A percentile compares a stretch with the other conserved stretches of the same genome.
Evolutionary conservation across 2,113 vertebrate genomes (phyloP).

Genomic region (Xerus inauris): DNA sequence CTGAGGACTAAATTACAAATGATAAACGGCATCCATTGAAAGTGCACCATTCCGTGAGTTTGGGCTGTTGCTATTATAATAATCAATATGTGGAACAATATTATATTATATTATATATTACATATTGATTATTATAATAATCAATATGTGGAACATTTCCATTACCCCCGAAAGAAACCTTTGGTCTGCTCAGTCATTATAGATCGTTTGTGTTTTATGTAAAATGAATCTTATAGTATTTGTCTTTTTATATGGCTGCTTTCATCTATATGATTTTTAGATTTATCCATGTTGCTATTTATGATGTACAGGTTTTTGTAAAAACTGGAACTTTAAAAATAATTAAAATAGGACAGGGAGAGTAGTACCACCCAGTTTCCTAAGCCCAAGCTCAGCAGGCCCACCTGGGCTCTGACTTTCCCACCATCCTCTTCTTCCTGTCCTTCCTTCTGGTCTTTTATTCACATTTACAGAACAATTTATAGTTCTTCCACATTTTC

Average conservation of each 20-base stretch:
- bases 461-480: background rate
- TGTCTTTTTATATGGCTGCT: background rate
- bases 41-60: background rate
- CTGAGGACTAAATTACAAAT: background rate
- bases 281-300: background rate
- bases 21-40: background rate
- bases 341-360: background rate
- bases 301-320: background rate
- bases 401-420: background rate
- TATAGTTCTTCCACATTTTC: background rate
- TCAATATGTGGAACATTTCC: background rate
- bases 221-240: background rate
- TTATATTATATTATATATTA: no score
- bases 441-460: background rate
- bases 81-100: background rate
- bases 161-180: background rate
- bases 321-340: slow-evolving; percentile 11
- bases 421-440: background rate
- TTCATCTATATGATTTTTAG: background rate
- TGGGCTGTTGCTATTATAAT: background rate
- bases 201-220: background rate
- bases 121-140: no score
- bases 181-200: background rate
- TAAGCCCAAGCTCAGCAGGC: background rate
- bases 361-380: background rate